Evolutionary conservation across 2,888 invertebrate genomes (phyloP).

Genomic region (Oxyteleia sp.): DNA sequence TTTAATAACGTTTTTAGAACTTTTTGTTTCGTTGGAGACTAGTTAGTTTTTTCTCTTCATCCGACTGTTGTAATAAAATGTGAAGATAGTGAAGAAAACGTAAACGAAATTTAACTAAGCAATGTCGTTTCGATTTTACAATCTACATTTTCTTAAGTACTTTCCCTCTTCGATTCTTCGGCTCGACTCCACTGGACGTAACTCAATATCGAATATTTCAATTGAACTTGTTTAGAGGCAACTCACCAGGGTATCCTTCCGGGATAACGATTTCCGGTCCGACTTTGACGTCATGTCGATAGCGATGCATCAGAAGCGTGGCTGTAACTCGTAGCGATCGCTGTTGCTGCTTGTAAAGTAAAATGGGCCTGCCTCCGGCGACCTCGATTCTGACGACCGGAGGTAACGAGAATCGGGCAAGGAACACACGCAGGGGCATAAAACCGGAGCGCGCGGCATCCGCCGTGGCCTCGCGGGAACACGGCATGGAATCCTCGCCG

Average conservation of each 20-base stretch:
- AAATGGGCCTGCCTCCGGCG: conserved; percentile 87
- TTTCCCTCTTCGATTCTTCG: too few relatives aligned
- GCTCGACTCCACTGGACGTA: too few relatives aligned
- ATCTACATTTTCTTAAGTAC: too few relatives aligned
- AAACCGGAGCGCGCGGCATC: conserved; percentile 84
- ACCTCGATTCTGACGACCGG: conserved; percentile 87
- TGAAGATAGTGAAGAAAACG: too few relatives aligned
- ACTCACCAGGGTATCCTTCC: conserved; percentile 88
- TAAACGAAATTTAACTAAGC: too few relatives aligned
- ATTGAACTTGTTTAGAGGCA: too few relatives aligned
- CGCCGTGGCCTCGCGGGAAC: conserved; percentile 85
- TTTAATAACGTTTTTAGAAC: too few relatives aligned
- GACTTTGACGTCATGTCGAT: conserved; percentile 88
- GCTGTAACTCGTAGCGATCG: conserved; percentile 85
- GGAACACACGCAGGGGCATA: conserved; percentile 86
- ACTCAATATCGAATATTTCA: too few relatives aligned
- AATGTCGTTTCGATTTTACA: too few relatives aligned
- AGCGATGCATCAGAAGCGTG: conserved; percentile 88
- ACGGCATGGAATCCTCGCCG: conserved; percentile 81
- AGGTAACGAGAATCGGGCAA: conserved; percentile 87
- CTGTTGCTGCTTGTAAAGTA: conserved; percentile 86
- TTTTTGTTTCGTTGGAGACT: too few relatives aligned
- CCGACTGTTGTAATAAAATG: too few relatives aligned
- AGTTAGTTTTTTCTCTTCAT: too few relatives aligned
- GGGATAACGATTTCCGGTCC: conserved; percentile 88